These are phyloP conservation scores for Perognathus longimembris DNA, from an alignment of 2,113 vertebrate genomes.

Conservation along the genomic window DNA sequence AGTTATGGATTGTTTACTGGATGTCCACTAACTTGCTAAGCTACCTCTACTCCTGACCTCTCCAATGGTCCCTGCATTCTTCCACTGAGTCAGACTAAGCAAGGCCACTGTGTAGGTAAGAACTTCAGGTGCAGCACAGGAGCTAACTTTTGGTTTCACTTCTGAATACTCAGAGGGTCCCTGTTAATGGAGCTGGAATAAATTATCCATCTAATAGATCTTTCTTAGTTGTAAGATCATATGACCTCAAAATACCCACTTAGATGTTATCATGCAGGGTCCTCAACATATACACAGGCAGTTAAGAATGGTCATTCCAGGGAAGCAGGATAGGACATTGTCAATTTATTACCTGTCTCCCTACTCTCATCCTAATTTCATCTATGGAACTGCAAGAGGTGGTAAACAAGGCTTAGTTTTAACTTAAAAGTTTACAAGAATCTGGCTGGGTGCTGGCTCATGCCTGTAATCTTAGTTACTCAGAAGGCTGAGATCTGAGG, in stretches of 20 bases:
- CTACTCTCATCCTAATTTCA: neutral
- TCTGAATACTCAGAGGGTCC: neutral
- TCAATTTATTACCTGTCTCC: neutral
- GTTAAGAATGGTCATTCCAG: neutral
- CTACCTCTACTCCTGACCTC: neutral
- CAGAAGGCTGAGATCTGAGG: too few relatives aligned
- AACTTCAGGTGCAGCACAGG: neutral
- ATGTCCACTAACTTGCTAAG: neutral
- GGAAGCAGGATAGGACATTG: neutral
- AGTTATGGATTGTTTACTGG: neutral
- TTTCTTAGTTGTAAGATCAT: neutral
- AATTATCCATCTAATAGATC: neutral
- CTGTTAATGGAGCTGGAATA: neutral
- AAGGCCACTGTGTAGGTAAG: neutral
- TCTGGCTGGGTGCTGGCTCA: too few relatives aligned
- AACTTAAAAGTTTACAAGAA: neutral
- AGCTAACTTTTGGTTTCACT: neutral
- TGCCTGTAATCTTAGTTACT: too few relatives aligned
- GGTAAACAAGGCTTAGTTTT: neutral
- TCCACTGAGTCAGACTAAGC: neutral
- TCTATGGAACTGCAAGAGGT: neutral
- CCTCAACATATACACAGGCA: neutral
- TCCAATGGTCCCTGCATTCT: neutral
- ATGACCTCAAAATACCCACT: neutral
- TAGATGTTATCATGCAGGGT: neutral